Conservation (phyloP, 2,888 invertebrate species). For the Leuctra nigra region DNA sequence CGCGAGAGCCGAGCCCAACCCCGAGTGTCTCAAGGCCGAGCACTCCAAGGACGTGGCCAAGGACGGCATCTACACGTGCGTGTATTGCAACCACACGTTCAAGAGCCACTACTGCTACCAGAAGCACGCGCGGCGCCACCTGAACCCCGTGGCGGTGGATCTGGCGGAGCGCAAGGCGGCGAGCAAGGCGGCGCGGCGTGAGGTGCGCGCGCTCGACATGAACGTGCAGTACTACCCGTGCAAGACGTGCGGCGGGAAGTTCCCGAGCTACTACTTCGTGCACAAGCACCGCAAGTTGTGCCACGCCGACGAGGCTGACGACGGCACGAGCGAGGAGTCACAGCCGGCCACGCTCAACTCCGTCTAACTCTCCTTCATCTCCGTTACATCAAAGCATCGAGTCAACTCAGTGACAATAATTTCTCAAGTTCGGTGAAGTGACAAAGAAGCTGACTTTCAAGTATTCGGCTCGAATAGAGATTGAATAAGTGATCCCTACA, state of each 20-base stretch:
- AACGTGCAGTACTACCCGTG: slow-evolving; percentile 89
- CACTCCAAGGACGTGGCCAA: not conserved
- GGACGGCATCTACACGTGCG: slow-evolving; percentile 52
- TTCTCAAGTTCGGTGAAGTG: too few relatives aligned
- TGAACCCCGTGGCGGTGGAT: slow-evolving; percentile 53
- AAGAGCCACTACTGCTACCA: slow-evolving; percentile 82
- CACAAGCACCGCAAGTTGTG: slow-evolving; percentile 85
- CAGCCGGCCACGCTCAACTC: slow-evolving; percentile 20
- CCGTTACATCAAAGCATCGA: too few relatives aligned
- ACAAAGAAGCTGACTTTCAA: too few relatives aligned
- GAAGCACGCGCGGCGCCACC: slow-evolving; percentile 64
- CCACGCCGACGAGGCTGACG: slow-evolving; percentile 57
- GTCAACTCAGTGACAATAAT: too few relatives aligned
- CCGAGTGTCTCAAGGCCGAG: too few relatives aligned
- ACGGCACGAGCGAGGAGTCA: slow-evolving; percentile 34
- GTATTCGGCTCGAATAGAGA: too few relatives aligned
- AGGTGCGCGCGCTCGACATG: slow-evolving; percentile 61
- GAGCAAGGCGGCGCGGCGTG: slow-evolving; percentile 37
- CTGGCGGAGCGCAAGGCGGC: slow-evolving; percentile 21
- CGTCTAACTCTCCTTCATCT: slow-evolving; percentile 26
- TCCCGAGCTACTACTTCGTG: slow-evolving; percentile 90
- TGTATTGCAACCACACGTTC: slow-evolving; percentile 72
- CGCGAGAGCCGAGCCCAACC: too few relatives aligned
- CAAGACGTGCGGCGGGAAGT: slow-evolving; percentile 86
- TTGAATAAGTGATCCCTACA: too few relatives aligned